Evolutionary conservation across 2,888 invertebrate genomes (phyloP).

Genomic region (Hypolimnas misippus): DNA sequence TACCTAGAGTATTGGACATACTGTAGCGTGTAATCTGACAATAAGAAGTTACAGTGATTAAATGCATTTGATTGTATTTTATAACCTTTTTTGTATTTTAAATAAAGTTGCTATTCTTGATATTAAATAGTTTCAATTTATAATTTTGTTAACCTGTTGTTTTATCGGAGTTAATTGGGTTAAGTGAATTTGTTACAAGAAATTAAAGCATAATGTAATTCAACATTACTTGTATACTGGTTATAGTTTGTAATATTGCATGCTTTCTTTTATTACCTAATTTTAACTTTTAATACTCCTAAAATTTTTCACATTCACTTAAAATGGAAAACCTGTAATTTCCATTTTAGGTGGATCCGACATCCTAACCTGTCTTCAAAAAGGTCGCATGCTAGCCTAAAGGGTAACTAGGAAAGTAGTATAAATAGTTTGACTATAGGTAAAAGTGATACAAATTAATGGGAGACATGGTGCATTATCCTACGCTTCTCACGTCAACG

Average conservation of each 20-base stretch:
- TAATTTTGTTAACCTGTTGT: conserved; percentile 28
- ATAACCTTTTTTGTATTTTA: conserved; percentile 82
- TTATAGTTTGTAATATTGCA: conserved; percentile 43
- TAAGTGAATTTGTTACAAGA: conserved; percentile 18
- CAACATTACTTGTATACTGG: conserved; percentile 25
- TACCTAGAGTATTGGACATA: conserved; percentile 69
- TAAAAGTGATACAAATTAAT: conserved; percentile 66
- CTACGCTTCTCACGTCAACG: conserved; percentile 69
- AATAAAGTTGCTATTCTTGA: conserved; percentile 84
- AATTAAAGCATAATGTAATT: conserved; percentile 21
- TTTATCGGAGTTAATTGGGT: conserved; percentile 15
- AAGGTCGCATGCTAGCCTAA: conserved; percentile 61
- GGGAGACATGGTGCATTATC: conserved; percentile 84
- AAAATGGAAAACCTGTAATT: conserved; percentile 30
- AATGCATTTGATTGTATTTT: conserved; percentile 84
- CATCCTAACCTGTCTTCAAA: conserved; percentile 15
- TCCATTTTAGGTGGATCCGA: conserved; percentile 33
- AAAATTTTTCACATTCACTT: conserved; percentile 38
- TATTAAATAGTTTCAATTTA: conserved; percentile 61
- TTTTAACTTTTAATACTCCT: conserved; percentile 43
- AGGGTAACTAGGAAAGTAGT: conserved; percentile 48
- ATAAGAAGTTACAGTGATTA: conserved; percentile 78
- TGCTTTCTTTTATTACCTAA: conserved; percentile 40
- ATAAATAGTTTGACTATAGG: conserved; percentile 51
- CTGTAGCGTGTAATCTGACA: conserved; percentile 62